phyloP scores from a whole-genome alignment of 2,888 invertebrate genomes.

The Norana najaformis region DNA sequence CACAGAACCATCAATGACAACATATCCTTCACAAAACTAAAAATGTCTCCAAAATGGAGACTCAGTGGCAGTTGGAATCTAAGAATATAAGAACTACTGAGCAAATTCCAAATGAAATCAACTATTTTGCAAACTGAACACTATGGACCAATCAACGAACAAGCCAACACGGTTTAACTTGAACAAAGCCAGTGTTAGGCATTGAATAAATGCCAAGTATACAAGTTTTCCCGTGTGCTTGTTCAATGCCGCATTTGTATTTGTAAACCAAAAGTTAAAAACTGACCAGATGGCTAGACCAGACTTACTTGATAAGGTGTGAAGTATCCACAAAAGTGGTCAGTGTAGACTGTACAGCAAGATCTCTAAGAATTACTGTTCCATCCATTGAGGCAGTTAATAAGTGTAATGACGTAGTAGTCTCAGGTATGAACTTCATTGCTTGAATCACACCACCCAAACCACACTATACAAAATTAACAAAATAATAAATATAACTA shows the following conservation, averaged over 20 bases:
- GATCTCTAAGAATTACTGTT: constrained; percentile 43
- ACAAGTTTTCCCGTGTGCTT: background rate
- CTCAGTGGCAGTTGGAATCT: too few species aligned
- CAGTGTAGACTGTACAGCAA: background rate
- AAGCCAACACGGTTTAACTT: too few species aligned
- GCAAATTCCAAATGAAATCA: too few species aligned
- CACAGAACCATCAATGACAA: too few species aligned
- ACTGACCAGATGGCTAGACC: background rate
- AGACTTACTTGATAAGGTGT: background rate
- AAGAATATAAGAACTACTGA: too few species aligned
- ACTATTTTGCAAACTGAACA: too few species aligned
- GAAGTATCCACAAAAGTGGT: constrained; percentile 8
- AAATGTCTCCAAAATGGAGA: too few species aligned
- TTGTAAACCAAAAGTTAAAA: background rate
- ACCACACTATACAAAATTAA: constrained; percentile 48
- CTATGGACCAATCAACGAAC: too few species aligned
- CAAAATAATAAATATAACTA: background rate
- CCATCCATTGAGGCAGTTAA: constrained; percentile 56
- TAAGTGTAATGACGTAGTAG: constrained; percentile 42
- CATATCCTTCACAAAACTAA: too few species aligned
- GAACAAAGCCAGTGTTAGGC: background rate
- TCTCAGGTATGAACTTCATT: constrained; percentile 54
- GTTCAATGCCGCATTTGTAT: too few species aligned
- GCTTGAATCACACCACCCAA: constrained; percentile 57
- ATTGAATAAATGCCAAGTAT: background rate